Evolutionary conservation across 2,888 invertebrate species (phyloP), one percentile per base, ranked within the genome.

Genomic region (Drosophila anomalipes): DNA sequence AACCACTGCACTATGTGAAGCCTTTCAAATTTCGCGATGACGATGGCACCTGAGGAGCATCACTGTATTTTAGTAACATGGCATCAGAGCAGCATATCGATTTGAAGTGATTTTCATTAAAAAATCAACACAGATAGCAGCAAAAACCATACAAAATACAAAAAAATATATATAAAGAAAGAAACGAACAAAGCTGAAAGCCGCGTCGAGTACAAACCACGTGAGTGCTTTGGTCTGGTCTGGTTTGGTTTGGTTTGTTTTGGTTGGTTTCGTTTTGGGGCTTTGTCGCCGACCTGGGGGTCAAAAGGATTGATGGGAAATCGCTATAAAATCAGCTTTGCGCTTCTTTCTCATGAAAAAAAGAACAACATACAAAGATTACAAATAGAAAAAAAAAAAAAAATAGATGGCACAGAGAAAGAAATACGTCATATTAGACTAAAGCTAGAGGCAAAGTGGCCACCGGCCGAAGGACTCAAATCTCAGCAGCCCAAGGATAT

Each of bases 21-120:
- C 69, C 47, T 64, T 86, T 81, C 41, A 84, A 68, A 82, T 72
- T 30, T 28, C 41, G 41, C 61, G n/a, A 5, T 70, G 56, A 61
- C 51, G 28, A 14, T n/a, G 54, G 32, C 39, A 49, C 22, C 10
- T 37, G 41, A 37, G 32, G 49, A 44, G 28, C 37, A 28, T 32
- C 30, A n/a, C n/a, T 12, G 52, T 54, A 56, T 67, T 59, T 62
- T 65, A 41, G 30, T 58, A 65, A 44, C 62, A 58, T 30, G 39
- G 26, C 28, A 51, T 30, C 63, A 62, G 30, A 28, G 59, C 64
- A 74, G 72, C 79, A 82, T 88, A 88, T 83, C 76, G 86, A 90
- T 87, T 88, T 78, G 89, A 87, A 86, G 82, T 73, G 86, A 83
- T 87, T 86, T 88, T 81, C 89, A 86, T 90, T 85, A 83, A 90